Evolutionary conservation across 2,888 invertebrate species (phyloP).

Genomic region (Drosophila ustulata): DNA sequence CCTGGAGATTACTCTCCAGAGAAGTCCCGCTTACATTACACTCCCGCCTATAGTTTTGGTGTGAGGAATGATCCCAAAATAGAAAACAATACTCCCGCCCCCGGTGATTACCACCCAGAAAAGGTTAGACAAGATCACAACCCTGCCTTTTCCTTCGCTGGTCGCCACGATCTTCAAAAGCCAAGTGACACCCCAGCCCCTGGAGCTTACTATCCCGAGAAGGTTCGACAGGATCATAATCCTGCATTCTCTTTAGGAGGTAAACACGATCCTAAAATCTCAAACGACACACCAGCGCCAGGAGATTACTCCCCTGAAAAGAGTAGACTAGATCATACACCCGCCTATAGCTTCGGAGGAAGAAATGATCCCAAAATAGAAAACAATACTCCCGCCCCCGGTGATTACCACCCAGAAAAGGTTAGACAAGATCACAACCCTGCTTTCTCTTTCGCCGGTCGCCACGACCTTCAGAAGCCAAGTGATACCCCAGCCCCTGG

Average conservation of each 20-base stretch:
- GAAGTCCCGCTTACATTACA: slow-evolving; percentile 84
- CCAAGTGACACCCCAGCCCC: slow-evolving; percentile 85
- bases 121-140: slow-evolving; percentile 83
- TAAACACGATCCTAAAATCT: slow-evolving; percentile 68
- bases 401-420: slow-evolving; percentile 88
- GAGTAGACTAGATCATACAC: slow-evolving; percentile 86
- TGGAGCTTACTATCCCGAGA: slow-evolving; percentile 86
- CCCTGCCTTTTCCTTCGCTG: slow-evolving; percentile 86
- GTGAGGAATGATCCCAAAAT: slow-evolving; percentile 86
- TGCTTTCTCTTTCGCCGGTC: slow-evolving; percentile 90
- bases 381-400: slow-evolving; percentile 81
- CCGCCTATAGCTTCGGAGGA: slow-evolving; percentile 86
- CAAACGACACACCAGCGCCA: slow-evolving; percentile 85
- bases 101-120: slow-evolving; percentile 87
- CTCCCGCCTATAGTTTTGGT: slow-evolving; percentile 88
- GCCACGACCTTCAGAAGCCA: slow-evolving; percentile 87
- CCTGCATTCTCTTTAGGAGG: slow-evolving; percentile 54
- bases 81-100: slow-evolving; percentile 86
- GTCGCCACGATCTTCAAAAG: slow-evolving; percentile 81
- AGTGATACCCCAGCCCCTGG: slow-evolving; percentile 89
- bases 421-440: slow-evolving; percentile 86
- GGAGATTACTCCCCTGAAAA: slow-evolving; percentile 88
- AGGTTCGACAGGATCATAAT: slow-evolving; percentile 81
- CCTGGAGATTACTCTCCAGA: slow-evolving; percentile 88
- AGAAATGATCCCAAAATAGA: slow-evolving; percentile 70